phyloP scores from a whole-genome alignment of 2,113 vertebrate species.

The Delphinapterus leucas region DNA sequence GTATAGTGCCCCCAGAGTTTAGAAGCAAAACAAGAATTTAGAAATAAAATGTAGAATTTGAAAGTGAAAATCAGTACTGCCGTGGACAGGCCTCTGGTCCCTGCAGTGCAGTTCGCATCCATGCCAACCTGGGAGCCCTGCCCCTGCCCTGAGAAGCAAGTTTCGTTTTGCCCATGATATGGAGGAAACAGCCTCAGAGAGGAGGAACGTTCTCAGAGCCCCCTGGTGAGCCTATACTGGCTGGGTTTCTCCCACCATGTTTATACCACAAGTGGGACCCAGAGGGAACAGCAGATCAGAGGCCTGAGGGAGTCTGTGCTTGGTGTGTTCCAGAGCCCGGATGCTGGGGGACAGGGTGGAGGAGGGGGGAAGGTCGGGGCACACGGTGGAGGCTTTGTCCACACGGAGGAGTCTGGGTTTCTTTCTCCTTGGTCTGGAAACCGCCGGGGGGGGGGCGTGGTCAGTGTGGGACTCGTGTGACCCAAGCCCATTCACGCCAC shows the following conservation, averaged over 20 bases:
- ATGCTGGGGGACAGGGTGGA: too few relatives aligned
- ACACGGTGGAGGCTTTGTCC: accelerated
- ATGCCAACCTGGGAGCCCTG: background rate
- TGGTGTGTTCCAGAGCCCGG: background rate
- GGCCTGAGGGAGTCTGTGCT: background rate
- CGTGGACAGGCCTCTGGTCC: accelerated
- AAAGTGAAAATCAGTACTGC: background rate
- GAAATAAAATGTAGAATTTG: background rate
- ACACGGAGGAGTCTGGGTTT: background rate
- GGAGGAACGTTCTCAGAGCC: background rate
- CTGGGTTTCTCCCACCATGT: background rate
- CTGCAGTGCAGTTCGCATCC: accelerated
- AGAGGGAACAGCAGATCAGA: background rate
- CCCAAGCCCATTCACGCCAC: accelerated
- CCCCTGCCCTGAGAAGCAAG: background rate
- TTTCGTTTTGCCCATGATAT: accelerated
- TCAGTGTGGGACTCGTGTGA: accelerated
- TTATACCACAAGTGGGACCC: background rate
- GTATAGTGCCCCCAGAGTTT: background rate
- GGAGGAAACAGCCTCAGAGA: background rate
- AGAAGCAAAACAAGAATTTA: background rate
- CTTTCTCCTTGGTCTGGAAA: background rate
- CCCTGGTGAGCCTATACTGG: background rate
- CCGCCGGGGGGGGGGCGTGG: accelerated
- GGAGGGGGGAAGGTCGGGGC: background rate